A percentile compares a stretch with the other conserved stretches of the same genome.
phyloP scores from a whole-genome alignment of 2,797 vertebrate genomes.

The Spinus pinus region DNA sequence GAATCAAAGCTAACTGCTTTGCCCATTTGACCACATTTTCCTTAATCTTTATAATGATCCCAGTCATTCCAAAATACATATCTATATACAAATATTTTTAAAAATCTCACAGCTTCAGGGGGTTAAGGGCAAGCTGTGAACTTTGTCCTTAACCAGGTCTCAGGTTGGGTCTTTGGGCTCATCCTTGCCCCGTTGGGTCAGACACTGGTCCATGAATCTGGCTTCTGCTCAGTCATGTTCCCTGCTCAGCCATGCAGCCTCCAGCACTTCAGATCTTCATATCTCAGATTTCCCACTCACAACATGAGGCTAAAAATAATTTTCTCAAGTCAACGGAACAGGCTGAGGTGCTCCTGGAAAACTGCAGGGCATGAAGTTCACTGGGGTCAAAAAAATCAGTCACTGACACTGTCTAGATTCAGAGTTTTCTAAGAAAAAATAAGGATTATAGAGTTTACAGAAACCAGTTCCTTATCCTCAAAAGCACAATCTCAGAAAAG shows the following conservation, averaged over 20 bases:
- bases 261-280: slow-evolving; percentile 2
- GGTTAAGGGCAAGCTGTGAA: background rate
- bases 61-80: background rate
- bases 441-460: background rate
- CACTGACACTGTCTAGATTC: background rate
- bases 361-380: slow-evolving; percentile 15
- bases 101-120: background rate
- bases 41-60: slow-evolving; percentile 2
- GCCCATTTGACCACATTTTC: slow-evolving; percentile 8
- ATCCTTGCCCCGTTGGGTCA: background rate
- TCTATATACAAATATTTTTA: background rate
- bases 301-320: slow-evolving; percentile 25
- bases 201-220: background rate
- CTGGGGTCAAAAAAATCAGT: slow-evolving; percentile 20
- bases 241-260: background rate
- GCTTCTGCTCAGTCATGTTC: background rate
- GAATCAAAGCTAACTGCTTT: slow-evolving; percentile 45
- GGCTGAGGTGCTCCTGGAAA: slow-evolving; percentile 15
- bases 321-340: background rate
- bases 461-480: background rate
- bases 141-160: background rate
- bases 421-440: background rate
- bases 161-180: background rate
- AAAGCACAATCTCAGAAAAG: background rate
- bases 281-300: background rate